Evolutionary conservation across 2,797 vertebrate species (phyloP).

Genomic region (Hyperoplus immaculatus): DNA sequence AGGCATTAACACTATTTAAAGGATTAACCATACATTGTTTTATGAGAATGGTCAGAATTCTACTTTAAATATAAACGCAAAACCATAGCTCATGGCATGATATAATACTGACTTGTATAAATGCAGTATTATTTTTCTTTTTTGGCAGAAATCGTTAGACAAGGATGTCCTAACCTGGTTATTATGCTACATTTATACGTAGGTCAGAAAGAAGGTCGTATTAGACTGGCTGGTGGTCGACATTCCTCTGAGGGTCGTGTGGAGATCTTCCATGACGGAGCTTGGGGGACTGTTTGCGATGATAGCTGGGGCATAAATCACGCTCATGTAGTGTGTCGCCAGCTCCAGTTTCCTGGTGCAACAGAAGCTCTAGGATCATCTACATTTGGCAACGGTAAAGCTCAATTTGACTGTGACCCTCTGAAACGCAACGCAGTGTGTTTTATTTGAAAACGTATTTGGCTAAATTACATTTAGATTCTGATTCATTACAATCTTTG

Average conservation of each 20-base stretch:
- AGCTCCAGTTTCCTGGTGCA: slow-evolving; percentile 50
- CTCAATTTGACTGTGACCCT: slow-evolving; percentile 3
- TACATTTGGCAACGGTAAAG: slow-evolving; percentile 49
- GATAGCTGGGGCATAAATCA: slow-evolving; percentile 55
- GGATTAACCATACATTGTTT: no score
- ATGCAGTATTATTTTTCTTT: neutral
- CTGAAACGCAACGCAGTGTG: neutral
- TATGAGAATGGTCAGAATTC: neutral
- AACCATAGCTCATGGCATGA: neutral
- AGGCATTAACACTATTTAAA: neutral
- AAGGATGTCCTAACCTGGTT: neutral
- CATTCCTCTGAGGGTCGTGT: slow-evolving; percentile 60
- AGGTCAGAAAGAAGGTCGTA: slow-evolving; percentile 44
- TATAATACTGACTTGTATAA: neutral
- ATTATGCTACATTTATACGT: neutral
- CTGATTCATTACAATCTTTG: neutral
- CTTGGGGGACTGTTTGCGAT: slow-evolving; percentile 69
- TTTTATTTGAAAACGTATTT: no score
- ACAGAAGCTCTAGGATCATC: neutral
- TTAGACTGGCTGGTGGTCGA: slow-evolving; percentile 52
- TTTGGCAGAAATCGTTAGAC: neutral
- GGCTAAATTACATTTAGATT: no score
- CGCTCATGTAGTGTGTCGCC: slow-evolving; percentile 54
- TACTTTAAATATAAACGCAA: neutral
- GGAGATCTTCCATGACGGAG: slow-evolving; percentile 64